Conservation (phyloP, 1,140 invertebrate species). For the Rhagoletis zephyria region DNA sequence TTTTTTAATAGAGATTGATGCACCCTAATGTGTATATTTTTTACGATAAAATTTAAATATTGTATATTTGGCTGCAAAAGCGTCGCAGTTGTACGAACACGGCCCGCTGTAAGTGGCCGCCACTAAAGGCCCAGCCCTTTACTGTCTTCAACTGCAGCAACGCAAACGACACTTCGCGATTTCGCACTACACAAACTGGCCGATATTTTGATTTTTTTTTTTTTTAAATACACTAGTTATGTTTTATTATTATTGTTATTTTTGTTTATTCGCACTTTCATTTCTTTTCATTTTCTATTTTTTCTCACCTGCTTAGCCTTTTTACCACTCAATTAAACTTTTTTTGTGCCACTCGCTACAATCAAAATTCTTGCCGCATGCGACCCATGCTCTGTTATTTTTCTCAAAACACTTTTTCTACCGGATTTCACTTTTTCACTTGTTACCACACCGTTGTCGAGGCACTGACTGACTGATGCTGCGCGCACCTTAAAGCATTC, state of each 20-base stretch:
- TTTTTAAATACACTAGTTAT: not conserved
- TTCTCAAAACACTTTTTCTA: not conserved
- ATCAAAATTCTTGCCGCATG: not conserved
- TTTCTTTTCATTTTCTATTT: not conserved
- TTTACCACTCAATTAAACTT: not conserved
- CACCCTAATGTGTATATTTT: too few species aligned
- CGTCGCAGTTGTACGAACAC: too few species aligned
- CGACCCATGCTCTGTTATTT: not conserved
- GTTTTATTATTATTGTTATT: not conserved
- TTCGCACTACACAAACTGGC: too few species aligned
- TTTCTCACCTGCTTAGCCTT: not conserved
- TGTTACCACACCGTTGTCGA: slow-evolving; percentile 38
- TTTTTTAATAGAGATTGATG: too few species aligned
- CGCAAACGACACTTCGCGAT: too few species aligned
- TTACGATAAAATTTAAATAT: too few species aligned
- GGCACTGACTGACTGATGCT: slow-evolving; percentile 42
- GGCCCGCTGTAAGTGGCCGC: not conserved
- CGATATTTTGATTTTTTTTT: not conserved
- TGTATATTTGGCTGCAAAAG: too few species aligned
- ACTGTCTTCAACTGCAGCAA: too few species aligned
- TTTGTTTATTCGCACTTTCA: not conserved
- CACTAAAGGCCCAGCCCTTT: not conserved
- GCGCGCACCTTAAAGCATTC: slow-evolving; percentile 23
- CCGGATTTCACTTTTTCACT: slow-evolving; percentile 16
- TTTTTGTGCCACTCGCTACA: not conserved